A percentile compares a stretch with the other conserved stretches of the same genome.
These are phyloP conservation scores for Metaphire vulgaris DNA, from an alignment of 1,140 invertebrate genomes.

Conservation along the genomic window DNA sequence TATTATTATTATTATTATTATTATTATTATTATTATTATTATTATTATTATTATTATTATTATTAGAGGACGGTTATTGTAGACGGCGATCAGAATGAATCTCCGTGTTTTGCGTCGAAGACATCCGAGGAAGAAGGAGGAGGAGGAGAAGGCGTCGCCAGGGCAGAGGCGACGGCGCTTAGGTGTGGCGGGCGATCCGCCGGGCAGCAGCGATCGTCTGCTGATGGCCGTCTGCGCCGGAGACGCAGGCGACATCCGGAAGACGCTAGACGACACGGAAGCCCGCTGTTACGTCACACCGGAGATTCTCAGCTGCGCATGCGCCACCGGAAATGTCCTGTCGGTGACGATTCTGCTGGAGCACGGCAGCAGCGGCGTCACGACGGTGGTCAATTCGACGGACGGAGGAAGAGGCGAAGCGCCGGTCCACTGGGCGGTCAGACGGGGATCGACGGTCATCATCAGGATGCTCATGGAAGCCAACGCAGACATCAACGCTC, in stretches of 20 bases:
- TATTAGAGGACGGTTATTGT: too few species aligned
- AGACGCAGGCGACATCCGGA: neutral
- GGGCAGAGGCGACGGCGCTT: too few species aligned
- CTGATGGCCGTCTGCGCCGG: neutral
- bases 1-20: too few species aligned
- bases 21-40: too few species aligned
- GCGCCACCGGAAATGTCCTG: neutral
- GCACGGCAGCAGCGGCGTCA: neutral
- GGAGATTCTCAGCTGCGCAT: neutral
- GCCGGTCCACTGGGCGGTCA: constrained; percentile 10
- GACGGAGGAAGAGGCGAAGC: neutral
- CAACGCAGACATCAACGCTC: neutral
- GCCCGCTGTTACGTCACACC: neutral
- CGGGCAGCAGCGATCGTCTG: neutral
- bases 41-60: too few species aligned
- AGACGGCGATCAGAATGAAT: too few species aligned
- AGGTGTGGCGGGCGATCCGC: neutral
- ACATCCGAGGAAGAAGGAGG: too few species aligned
- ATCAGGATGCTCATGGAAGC: neutral
- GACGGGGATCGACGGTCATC: neutral
- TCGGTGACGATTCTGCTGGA: neutral
- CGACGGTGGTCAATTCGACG: neutral
- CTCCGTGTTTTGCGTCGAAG: too few species aligned
- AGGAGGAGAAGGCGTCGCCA: neutral
- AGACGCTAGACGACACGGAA: too few species aligned